These are phyloP conservation scores for Colletes gigas DNA, from an alignment of 1,140 invertebrate species.

Conservation along the genomic window DNA sequence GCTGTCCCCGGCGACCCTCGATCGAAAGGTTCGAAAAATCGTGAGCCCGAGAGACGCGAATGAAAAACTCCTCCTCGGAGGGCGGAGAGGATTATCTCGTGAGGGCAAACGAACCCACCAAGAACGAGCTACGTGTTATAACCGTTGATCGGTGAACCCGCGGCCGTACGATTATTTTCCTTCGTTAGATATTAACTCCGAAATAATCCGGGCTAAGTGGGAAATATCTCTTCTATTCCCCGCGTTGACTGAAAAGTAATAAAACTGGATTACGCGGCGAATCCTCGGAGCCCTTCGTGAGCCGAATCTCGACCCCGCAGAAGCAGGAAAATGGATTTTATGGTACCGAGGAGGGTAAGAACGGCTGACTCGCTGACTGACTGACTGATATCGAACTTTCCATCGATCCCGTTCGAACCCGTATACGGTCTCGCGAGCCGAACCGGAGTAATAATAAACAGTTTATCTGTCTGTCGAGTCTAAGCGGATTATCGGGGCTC, in stretches of 20 bases:
- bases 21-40: conserved; percentile 1
- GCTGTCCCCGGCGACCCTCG: neutral
- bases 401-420: neutral
- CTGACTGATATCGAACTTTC: conserved; percentile 65
- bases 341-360: conserved; percentile 37
- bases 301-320: conserved; percentile 55
- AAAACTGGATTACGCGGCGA: conserved; percentile 63
- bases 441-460: conserved; percentile 71
- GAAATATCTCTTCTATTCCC: conserved; percentile 52
- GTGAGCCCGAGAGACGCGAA: conserved; percentile 2
- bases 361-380: conserved; percentile 62
- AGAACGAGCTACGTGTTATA: neutral
- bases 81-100: neutral
- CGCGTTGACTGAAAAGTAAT: conserved; percentile 67
- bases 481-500: conserved; percentile 68
- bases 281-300: conserved; percentile 49
- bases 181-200: conserved; percentile 60
- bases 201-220: conserved; percentile 66
- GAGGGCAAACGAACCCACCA: neutral
- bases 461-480: conserved; percentile 69
- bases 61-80: neutral
- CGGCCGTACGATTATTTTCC: conserved; percentile 45
- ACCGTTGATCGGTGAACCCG: conserved; percentile 6
- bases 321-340: conserved; percentile 64
- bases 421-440: neutral